phyloP scores from a whole-genome alignment of 2,797 vertebrate species.

The Enteromius treurensis region DNA sequence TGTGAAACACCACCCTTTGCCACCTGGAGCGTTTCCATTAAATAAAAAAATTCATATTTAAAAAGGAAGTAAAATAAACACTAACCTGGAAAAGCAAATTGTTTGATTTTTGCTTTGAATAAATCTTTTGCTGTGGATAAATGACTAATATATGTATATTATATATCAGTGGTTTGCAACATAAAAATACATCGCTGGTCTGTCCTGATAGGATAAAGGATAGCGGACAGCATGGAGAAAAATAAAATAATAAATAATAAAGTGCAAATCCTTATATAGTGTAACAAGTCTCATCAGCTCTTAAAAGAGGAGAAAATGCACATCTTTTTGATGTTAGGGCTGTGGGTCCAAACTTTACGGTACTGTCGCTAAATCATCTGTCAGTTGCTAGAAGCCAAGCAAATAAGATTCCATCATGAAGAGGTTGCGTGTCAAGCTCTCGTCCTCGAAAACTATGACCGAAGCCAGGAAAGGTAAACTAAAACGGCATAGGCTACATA shows the following conservation, averaged over 20 bases:
- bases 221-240: neutral
- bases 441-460: neutral
- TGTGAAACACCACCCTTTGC: neutral
- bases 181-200: neutral
- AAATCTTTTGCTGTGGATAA: neutral
- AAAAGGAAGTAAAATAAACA: neutral
- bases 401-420: conserved; percentile 6
- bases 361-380: neutral
- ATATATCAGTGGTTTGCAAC: neutral
- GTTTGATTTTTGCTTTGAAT: neutral
- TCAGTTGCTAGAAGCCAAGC: conserved; percentile 3
- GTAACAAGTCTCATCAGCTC: neutral
- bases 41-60: neutral
- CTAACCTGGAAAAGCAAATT: neutral
- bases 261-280: neutral
- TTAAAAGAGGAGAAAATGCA: neutral
- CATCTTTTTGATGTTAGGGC: neutral
- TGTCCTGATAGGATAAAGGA: neutral
- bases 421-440: neutral
- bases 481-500: neutral
- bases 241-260: neutral
- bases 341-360: conserved; percentile 5
- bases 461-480: neutral
- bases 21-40: neutral
- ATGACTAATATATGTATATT: neutral